Conservation (phyloP, 2,797 vertebrate species). For the Protonibea diacanthus region DNA sequence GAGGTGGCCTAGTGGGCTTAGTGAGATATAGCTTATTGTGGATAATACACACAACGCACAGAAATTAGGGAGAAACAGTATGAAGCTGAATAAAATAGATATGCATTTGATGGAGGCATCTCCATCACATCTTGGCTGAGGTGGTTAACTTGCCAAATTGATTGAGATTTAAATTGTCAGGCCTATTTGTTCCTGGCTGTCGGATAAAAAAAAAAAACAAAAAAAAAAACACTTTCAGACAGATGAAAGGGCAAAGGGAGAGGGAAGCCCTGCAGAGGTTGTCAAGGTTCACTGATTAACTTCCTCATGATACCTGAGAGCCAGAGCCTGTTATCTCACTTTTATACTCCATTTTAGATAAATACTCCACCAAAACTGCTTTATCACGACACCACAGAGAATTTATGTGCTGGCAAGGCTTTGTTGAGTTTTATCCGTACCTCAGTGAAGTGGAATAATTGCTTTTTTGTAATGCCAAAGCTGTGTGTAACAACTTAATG, state of each 20-base stretch:
- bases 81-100: slow-evolving; percentile 5
- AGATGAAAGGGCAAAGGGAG: slow-evolving; percentile 12
- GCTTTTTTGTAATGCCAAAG: neutral
- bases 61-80: neutral
- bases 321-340: slow-evolving; percentile 41
- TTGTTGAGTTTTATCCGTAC: slow-evolving; percentile 6
- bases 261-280: slow-evolving; percentile 32
- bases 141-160: neutral
- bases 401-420: neutral
- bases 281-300: slow-evolving; percentile 48
- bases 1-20: neutral
- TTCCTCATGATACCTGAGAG: slow-evolving; percentile 38
- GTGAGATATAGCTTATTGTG: neutral
- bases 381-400: slow-evolving; percentile 7
- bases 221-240: slow-evolving; percentile 11
- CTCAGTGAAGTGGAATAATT: neutral
- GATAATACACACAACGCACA: slow-evolving; percentile 2
- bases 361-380: slow-evolving; percentile 36
- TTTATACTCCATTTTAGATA: slow-evolving; percentile 38
- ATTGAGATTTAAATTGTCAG: slow-evolving; percentile 15
- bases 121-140: neutral
- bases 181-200: slow-evolving; percentile 1
- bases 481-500: neutral
- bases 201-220: slow-evolving; percentile 26
- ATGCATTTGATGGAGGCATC: neutral